A percentile compares a stretch with the other conserved stretches of the same genome.
These are phyloP conservation scores for Plutomurus gul DNA, from an alignment of 1,140 invertebrate genomes.

Conservation along the genomic window DNA sequence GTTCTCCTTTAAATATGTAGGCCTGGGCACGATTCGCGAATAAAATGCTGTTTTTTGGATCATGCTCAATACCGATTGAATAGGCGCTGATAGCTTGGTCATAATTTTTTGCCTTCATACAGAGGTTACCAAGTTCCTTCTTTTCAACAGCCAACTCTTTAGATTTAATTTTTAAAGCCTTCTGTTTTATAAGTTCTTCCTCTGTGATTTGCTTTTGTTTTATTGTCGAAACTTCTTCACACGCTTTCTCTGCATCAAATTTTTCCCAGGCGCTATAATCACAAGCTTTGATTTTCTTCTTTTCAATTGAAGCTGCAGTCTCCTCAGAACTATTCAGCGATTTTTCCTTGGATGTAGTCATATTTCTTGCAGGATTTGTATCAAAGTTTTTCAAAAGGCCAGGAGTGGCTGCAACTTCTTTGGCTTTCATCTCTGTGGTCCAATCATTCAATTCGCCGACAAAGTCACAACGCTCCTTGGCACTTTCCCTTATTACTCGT, in stretches of 20 bases:
- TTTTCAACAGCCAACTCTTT: not conserved
- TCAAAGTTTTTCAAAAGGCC: conserved; percentile 46
- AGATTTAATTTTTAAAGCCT: conserved; percentile 54
- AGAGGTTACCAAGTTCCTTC: conserved; percentile 73
- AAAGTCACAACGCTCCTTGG: conserved; percentile 71
- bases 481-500: conserved; percentile 73
- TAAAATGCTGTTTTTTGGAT: conserved; percentile 77
- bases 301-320: not conserved
- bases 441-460: conserved; percentile 78
- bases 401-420: conserved; percentile 65
- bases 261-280: conserved; percentile 80
- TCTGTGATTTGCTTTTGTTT: conserved; percentile 54
- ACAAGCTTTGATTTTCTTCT: conserved; percentile 50
- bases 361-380: conserved; percentile 65
- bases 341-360: conserved; percentile 57
- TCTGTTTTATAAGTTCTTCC: conserved; percentile 59
- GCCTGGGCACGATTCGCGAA: conserved; percentile 88
- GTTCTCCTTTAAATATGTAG: conserved; percentile 65
- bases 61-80: conserved; percentile 73
- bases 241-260: conserved; percentile 78
- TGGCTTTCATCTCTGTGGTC: conserved; percentile 81
- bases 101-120: conserved; percentile 77
- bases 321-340: conserved; percentile 32
- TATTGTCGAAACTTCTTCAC: conserved; percentile 62
- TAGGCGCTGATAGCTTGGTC: conserved; percentile 79